Evolutionary conservation across 2,113 vertebrate genomes (phyloP).

Genomic region (Microtus richardsoni): DNA sequence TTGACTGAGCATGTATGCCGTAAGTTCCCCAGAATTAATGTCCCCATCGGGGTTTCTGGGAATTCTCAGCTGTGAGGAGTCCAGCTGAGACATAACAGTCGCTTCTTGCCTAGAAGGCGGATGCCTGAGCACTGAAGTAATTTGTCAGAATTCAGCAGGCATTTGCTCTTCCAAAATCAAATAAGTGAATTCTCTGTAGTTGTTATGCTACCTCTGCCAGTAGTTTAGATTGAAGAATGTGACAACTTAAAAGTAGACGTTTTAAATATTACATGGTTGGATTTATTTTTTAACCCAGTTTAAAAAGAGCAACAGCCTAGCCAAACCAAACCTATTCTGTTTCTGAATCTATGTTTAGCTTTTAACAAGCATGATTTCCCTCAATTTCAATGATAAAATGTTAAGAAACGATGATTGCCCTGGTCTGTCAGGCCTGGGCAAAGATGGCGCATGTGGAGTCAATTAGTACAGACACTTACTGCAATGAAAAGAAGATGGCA

Average conservation of each 20-base stretch:
- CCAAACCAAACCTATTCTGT: constrained; percentile 11
- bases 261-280: constrained; percentile 43
- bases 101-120: constrained; percentile 21
- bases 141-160: constrained; percentile 35
- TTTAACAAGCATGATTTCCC: background rate
- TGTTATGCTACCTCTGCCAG: constrained; percentile 31
- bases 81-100: constrained; percentile 49
- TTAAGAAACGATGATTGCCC: background rate
- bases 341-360: background rate
- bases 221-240: constrained; percentile 38
- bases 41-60: constrained; percentile 24
- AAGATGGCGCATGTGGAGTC: background rate
- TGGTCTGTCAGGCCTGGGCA: background rate
- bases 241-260: constrained; percentile 20
- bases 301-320: background rate
- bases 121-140: constrained; percentile 36
- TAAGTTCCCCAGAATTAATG: constrained; percentile 49
- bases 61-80: background rate
- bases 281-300: constrained; percentile 47
- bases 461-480: constrained; percentile 86
- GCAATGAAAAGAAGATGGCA: constrained; percentile 89
- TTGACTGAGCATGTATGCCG: background rate
- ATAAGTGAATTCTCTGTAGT: constrained; percentile 58
- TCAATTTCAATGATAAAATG: background rate
- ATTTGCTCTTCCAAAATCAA: constrained; percentile 65